phyloP scores from a whole-genome alignment of 1,140 invertebrate genomes.

The Megalonaias nervosa region DNA sequence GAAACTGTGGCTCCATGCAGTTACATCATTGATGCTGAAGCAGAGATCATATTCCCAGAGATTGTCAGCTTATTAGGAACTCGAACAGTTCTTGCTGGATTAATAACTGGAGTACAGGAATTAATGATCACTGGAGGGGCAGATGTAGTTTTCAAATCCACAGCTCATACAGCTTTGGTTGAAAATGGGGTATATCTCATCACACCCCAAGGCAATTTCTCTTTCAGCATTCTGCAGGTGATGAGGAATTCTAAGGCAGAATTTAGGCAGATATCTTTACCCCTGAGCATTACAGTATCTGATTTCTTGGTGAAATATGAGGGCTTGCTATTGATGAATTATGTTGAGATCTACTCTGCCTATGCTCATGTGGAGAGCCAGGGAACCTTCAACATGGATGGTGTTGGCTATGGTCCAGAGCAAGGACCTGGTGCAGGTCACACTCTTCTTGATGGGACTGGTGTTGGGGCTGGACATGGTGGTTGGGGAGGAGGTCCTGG shows the following conservation, averaged over 20 bases:
- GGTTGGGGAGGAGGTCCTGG: conserved; percentile 57
- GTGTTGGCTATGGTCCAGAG: conserved; percentile 41
- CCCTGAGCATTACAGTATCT: conserved; percentile 45
- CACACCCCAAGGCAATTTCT: conserved; percentile 54
- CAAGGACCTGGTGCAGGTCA: conserved; percentile 46
- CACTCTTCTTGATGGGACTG: conserved; percentile 35
- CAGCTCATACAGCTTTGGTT: conserved; percentile 54
- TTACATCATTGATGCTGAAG: conserved; percentile 52
- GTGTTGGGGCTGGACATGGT: conserved; percentile 56
- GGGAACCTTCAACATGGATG: conserved; percentile 53
- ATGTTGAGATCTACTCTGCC: conserved; percentile 45
- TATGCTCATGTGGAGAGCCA: conserved; percentile 56
- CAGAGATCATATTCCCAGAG: conserved; percentile 55
- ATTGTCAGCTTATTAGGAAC: conserved; percentile 50
- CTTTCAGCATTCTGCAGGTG: conserved; percentile 45
- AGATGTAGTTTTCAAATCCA: conserved; percentile 51
- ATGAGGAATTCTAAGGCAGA: conserved; percentile 49
- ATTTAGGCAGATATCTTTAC: conserved; percentile 47
- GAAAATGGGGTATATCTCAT: conserved; percentile 54
- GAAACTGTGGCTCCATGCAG: conserved; percentile 59
- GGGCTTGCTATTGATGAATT: conserved; percentile 54
- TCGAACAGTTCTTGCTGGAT: conserved; percentile 54
- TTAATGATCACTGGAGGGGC: conserved; percentile 48
- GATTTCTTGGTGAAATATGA: conserved; percentile 55
- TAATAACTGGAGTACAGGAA: conserved; percentile 51